phyloP scores from a whole-genome alignment of 2,888 invertebrate genomes.

The Beris chalybata region DNA sequence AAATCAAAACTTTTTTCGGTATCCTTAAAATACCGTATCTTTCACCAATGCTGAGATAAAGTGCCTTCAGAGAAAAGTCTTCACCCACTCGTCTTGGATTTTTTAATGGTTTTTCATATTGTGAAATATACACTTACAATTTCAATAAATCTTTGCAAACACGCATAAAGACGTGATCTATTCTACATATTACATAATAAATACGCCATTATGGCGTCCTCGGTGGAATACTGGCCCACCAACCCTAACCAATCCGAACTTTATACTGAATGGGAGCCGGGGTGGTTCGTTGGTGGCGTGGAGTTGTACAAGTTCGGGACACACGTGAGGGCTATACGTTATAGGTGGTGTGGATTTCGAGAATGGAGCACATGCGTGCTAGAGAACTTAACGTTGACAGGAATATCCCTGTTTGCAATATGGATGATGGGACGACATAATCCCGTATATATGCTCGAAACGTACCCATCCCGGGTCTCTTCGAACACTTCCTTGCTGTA shows the following conservation, averaged over 20 bases:
- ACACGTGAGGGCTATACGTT: conserved; percentile 26
- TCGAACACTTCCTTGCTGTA: neutral
- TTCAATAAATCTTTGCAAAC: conserved; percentile 39
- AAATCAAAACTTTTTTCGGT: conserved; percentile 13
- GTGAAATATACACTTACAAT: conserved; percentile 40
- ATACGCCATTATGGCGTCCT: conserved; percentile 38
- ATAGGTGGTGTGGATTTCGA: conserved; percentile 26
- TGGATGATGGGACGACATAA: conserved; percentile 37
- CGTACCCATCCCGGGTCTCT: neutral
- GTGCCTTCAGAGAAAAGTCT: neutral
- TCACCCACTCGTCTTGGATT: conserved; percentile 19
- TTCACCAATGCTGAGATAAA: neutral
- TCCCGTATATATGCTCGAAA: conserved; percentile 26
- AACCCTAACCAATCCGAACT: no score
- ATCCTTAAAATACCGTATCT: neutral
- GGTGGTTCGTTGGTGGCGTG: conserved; percentile 12
- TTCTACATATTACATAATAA: conserved; percentile 41
- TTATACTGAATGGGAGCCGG: neutral
- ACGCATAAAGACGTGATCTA: conserved; percentile 39
- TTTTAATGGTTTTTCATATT: conserved; percentile 38
- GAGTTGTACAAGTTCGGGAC: conserved; percentile 25
- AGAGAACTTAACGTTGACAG: conserved; percentile 37
- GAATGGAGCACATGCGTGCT: conserved; percentile 38
- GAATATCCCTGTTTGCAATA: conserved; percentile 38
- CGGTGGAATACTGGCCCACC: conserved; percentile 10